Evolutionary conservation across 2,797 vertebrate genomes (phyloP), one percentile per base, ranked within the genome.

Genomic region (Leptatherina wallacei): DNA sequence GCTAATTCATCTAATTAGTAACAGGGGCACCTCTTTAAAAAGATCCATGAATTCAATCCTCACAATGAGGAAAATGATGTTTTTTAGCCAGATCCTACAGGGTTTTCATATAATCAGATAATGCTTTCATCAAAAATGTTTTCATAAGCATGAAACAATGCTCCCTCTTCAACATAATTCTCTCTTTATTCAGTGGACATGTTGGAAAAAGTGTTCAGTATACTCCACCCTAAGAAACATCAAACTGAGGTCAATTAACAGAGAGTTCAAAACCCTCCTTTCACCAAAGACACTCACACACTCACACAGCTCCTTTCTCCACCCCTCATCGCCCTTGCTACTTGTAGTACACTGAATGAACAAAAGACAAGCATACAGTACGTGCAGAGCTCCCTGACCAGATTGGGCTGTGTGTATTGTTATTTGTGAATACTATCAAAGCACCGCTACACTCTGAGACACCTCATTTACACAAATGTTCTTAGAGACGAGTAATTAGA

Each of bases 181-280:
- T 75, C 38, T 62, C 65, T 85, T 78, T 80, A 72, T 73, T 47
- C 33, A 29, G 40, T 73, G 33, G 20, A 63, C 52, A 71, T 80
- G 68, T 73, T 73, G 22, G 66, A 38, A 84, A 79, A 72, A 68
- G 60, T 68, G 70, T 57, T 78, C 64, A 72, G 44, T 58, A 73
- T 55, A 65, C 75, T 59, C 65, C 83, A 81, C 80, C 71, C 83
- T 64, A 60, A 74, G 36, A 75, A 70, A 84, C 69, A 83, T 84
- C 71, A 80, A 87, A 77, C 55, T 79, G 61, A 78, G 29, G 78
- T 87, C 85, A 88, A 75, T 85, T 85, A 87, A 67, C 44, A 58
- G 73, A 75, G 66, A 83, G 73, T 81, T 85, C 52, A 66, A 71
- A 82, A 70, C 20, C n/a, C 66, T 67, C 82, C 82, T 63, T 65